Evolutionary conservation across 1,140 invertebrate species (phyloP).

Genomic region (Nomia melanderi): DNA sequence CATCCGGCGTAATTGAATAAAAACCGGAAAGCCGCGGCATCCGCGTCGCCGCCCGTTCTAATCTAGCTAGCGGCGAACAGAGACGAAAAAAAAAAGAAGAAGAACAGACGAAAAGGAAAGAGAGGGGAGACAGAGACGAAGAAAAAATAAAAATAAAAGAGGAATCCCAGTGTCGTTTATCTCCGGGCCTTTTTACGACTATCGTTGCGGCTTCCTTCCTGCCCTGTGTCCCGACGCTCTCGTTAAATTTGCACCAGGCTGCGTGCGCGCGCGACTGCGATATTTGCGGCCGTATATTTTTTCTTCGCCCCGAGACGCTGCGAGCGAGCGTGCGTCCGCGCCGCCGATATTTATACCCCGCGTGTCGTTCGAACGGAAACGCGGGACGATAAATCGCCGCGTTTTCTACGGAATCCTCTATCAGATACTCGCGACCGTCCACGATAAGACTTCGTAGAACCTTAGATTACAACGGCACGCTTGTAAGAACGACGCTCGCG

Average conservation of each 20-base stretch:
- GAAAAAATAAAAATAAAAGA: not conserved
- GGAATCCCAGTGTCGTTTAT: conserved; percentile 34
- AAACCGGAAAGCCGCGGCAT: not conserved
- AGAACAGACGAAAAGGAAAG: not conserved
- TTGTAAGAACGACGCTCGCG: too few relatives aligned
- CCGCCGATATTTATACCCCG: conserved; percentile 30
- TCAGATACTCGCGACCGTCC: conserved; percentile 1
- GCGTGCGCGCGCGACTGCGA: conserved; percentile 21
- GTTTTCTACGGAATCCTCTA: not conserved
- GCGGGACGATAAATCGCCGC: conserved; percentile 26
- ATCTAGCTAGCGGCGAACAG: conserved; percentile 7
- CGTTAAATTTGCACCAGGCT: conserved; percentile 48
- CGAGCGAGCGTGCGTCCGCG: not conserved
- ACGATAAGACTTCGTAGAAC: not conserved
- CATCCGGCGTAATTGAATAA: not conserved
- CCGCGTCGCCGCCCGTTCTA: conserved; percentile 1
- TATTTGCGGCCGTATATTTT: conserved; percentile 48
- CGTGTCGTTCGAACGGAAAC: conserved; percentile 42
- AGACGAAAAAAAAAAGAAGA: too few relatives aligned
- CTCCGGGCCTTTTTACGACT: conserved; percentile 43
- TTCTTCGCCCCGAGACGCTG: conserved; percentile 16
- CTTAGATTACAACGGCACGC: not conserved
- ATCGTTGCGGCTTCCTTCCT: conserved; percentile 48
- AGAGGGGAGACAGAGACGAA: not conserved
- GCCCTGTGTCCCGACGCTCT: conserved; percentile 28